Base-by-base conservation (phyloP, 2,113 vertebrate genomes). In the rabbit (Oryctolagus cuniculus) region DNA sequence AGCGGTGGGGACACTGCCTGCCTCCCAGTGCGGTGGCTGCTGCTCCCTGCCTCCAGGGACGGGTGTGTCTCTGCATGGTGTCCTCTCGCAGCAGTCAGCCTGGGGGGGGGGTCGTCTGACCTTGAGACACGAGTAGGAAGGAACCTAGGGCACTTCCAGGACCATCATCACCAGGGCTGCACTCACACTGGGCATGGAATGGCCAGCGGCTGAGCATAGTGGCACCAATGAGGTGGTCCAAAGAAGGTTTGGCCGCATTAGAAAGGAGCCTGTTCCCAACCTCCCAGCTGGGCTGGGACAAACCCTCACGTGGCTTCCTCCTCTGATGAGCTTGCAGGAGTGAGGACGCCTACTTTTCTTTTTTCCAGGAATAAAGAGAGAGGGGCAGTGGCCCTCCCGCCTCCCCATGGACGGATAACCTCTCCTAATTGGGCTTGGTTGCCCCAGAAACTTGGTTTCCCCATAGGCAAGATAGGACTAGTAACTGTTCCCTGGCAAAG, bases 371-470 rank as follows among this genome's bases (percentile, higher is more conserved):
- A 84, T 44, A 15, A 15, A 73, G 67, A 58, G 55, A 49, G 25
- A 70, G 61, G 34, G 34, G 38, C 1, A 4, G 0, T n/a, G 51
- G 0, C 44, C 27, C 31, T 88, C 4, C 7, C 49, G 15, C 34
- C 29, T 80, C 77, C 25, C 1, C 11, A 3, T 22, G 10, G 25
- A 27, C 31, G 82, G 69, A 84, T 4, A 77, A n/a, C 13, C 55
- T n/a, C 34, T 84, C 13, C 13, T 12, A 2, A 22, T 27, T 97
- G 53, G 86, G 55, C 17, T 34, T 93, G 25, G 31, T n/a, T 87
- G 22, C n/a, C 6, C 21, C 38, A 89, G 84, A 77, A 36, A 7
- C 74, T 95, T 44, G 29, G 27, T 93, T 90, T 95, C 73, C 55
- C 90, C 10, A 36, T 19, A 27, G 31, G 24, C 5, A 86, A 86